Percentiles rank a stretch among this genome's conserved stretches.
These are phyloP conservation scores for Diplodus sargus DNA, from an alignment of 2,797 vertebrate genomes.

Conservation along the genomic window DNA sequence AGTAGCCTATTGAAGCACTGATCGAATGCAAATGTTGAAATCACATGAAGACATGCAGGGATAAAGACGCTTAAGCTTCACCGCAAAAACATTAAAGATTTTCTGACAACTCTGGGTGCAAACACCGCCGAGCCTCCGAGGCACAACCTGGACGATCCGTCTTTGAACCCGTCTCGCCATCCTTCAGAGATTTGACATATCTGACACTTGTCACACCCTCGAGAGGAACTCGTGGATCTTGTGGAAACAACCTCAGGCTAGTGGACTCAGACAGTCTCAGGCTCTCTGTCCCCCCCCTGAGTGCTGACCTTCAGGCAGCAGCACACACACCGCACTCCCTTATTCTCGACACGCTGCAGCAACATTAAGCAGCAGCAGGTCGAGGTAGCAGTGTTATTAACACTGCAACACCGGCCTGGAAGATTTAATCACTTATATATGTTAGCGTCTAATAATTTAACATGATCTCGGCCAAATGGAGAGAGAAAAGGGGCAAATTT, in stretches of 20 bases:
- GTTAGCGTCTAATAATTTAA: neutral
- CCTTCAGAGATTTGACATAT: constrained; percentile 8
- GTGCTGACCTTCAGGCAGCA: constrained; percentile 27
- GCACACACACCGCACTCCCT: neutral
- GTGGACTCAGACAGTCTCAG: constrained; percentile 8
- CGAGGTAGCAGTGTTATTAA: neutral
- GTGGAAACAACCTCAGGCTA: constrained; percentile 1
- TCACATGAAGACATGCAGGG: neutral
- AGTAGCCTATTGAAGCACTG: rapidly evolving
- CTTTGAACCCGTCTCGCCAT: constrained; percentile 2
- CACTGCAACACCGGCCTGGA: neutral
- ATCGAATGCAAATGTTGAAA: neutral
- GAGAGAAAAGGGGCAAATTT: neutral
- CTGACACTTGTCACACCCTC: constrained; percentile 22
- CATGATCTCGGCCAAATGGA: neutral
- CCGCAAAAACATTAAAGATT: neutral
- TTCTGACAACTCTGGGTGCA: neutral
- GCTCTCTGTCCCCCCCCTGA: neutral
- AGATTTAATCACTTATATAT: neutral
- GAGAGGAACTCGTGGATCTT: neutral
- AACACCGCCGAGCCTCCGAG: neutral
- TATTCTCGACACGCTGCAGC: neutral
- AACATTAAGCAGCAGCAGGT: neutral
- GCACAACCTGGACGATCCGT: constrained; percentile 3
- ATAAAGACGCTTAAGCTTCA: neutral